These are phyloP conservation scores for Actinernus sp. DNA, from an alignment of 92 coral and sea anemone species.

Conservation along the genomic window DNA sequence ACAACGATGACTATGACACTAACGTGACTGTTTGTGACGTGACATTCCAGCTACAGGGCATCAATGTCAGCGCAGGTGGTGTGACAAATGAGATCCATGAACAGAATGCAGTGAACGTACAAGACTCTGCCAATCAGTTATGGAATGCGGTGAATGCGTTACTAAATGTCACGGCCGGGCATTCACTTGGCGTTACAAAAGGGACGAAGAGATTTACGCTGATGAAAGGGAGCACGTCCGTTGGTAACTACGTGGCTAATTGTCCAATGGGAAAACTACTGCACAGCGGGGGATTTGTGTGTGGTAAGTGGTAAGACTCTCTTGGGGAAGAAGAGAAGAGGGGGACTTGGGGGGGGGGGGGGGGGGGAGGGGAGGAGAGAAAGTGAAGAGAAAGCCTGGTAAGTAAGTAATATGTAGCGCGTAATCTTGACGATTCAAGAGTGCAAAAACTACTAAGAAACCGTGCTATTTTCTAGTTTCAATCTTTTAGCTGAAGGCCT, in stretches of 20 bases:
- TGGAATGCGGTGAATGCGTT: slow-evolving; percentile 39
- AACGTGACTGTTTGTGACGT: slow-evolving; percentile 36
- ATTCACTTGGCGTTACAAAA: slow-evolving; percentile 7
- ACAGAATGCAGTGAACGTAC: slow-evolving; percentile 51
- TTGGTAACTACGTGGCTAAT: slow-evolving; percentile 22
- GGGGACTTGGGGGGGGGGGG: too few species aligned
- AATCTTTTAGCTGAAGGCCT: too few species aligned
- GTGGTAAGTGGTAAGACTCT: slow-evolving; percentile 90
- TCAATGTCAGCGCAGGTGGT: slow-evolving; percentile 35
- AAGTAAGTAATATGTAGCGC: too few species aligned
- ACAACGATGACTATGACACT: background rate
- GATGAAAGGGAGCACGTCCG: slow-evolving; percentile 40
- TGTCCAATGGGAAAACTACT: slow-evolving; percentile 57
- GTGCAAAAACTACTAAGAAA: too few species aligned
- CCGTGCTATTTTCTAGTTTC: too few species aligned
- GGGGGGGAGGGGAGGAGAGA: slow-evolving; percentile 1
- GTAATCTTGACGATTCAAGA: too few species aligned
- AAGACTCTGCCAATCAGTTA: slow-evolving; percentile 51
- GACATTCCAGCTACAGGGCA: slow-evolving; percentile 43
- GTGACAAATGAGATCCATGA: slow-evolving; percentile 26
- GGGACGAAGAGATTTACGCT: slow-evolving; percentile 19
- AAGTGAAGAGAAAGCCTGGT: too few species aligned
- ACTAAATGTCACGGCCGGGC: slow-evolving; percentile 42
- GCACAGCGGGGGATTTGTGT: slow-evolving; percentile 45
- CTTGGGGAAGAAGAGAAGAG: too few species aligned